Evolutionary conservation across 1,140 invertebrate species (phyloP), one percentile per base, ranked within the genome.

Genomic region (Philopotamus ludificatus): DNA sequence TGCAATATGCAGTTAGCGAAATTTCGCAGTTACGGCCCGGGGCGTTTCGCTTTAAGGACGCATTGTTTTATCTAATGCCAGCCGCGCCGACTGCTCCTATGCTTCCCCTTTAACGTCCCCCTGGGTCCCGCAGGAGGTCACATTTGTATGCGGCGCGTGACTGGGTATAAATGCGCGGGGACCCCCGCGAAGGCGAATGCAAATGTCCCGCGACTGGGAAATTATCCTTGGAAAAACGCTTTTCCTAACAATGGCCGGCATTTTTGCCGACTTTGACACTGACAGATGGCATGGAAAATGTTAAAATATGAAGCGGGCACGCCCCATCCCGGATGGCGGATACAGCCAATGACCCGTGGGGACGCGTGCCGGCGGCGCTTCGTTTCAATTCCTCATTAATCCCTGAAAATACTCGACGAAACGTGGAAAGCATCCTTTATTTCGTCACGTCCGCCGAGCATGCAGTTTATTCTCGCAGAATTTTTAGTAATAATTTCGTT

Each of bases 121-220:
- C 28, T 4, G 4, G 28, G 28, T 7, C 12, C 28, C 28, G 28
- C 28, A 3, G 47, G 20, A 39, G 34, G 34, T 21, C 20, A 57
- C 22, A 57, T 57, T 42, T 42, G 39, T 57, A 57, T 57, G 54
- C 54, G 39, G 54, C 23, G 21, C 54, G 50, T 53, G 50, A 10
- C 23, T 15, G 4, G 4, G 28, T 34, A 34, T 34, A 34, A 34
- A 34, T 34, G 28, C 28, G 28, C 28, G 28, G 28, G 28, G 50
- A 53, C 23, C 28, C 22, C 50, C 34, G 51, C 45, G 55, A 63
- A 54, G 45, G 61, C 26, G 50, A 54, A 63, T 63, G 61, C 61
- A 63, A 63, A 63, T 63, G 61, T 23, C 9, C n/a, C 12, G 12
- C 44, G 39, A 26, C 49, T 16, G 25, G 10, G 21, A 54, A 63